Percentiles rank a stretch among this genome's conserved stretches.
Conservation (phyloP, 2,113 vertebrate genomes). For the Notarius quadriscutis region DNA sequence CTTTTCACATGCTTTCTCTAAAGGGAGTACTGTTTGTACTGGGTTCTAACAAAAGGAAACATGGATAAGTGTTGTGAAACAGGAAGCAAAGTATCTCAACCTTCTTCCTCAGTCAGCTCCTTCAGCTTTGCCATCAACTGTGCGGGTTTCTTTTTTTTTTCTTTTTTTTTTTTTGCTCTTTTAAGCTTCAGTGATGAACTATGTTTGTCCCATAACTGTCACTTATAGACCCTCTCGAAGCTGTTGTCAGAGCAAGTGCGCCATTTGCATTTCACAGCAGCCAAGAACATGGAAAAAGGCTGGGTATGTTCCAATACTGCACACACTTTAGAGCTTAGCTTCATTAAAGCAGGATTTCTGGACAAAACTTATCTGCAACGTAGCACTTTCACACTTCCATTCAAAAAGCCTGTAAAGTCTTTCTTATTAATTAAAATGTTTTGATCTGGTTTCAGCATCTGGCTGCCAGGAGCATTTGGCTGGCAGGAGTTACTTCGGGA, state of each 20-base stretch:
- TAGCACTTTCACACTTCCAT: conserved; percentile 5
- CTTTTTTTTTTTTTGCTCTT: not conserved
- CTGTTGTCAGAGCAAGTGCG: not conserved
- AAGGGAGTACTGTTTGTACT: not conserved
- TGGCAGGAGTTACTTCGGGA: conserved; percentile 17
- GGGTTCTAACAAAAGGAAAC: not conserved
- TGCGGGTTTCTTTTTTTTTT: not conserved
- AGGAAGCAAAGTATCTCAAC: not conserved
- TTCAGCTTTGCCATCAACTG: not conserved
- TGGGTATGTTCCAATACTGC: conserved; percentile 12
- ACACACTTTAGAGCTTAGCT: conserved; percentile 6
- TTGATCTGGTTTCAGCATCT: conserved; percentile 33
- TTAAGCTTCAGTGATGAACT: not conserved
- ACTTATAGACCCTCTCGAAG: conserved; percentile 13
- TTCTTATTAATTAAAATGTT: conserved; percentile 49
- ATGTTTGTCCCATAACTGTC: not conserved
- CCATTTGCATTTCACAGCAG: conserved; percentile 5
- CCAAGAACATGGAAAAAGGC: conserved; percentile 38
- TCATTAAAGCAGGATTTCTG: conserved; percentile 10
- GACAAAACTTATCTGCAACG: not conserved
- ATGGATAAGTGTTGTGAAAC: not conserved
- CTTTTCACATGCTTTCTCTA: not conserved
- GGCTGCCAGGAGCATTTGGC: not conserved
- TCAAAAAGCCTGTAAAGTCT: conserved; percentile 26
- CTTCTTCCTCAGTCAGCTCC: not conserved